Evolutionary conservation across 2,888 invertebrate species (phyloP), one percentile per base, ranked within the genome.

Genomic region (Acanthopleura granulata): DNA sequence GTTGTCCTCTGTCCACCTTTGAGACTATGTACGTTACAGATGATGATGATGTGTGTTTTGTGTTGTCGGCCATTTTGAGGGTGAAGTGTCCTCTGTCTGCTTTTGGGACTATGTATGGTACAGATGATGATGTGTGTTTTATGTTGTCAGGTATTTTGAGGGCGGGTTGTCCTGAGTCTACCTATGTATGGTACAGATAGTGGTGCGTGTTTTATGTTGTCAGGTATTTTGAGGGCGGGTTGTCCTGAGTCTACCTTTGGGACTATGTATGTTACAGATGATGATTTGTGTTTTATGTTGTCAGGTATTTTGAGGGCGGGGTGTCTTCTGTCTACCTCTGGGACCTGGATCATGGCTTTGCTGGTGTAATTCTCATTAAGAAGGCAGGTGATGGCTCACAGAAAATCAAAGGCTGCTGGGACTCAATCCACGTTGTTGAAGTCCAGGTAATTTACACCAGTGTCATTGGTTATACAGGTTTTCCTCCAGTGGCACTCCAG

Each of bases 381-480:
- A 99, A 99, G 92, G 97, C 97, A 0, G 99, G 98, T 0, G 98
- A 99, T 91, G 98, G 98, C 22, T 97, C 97, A 61, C 97, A 97
- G 92, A 98, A 97, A 92, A 99, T 99, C 86, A 98, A 98, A 79
- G 99, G 99, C 0, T 99, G 99, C 91, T 99, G 99, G 99, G 99
- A 99, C 91, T 99, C 99, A 0, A 98, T 99, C 88, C 99, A 99
- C 89, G 99, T 99, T 0, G 97, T 99, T 22, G 99, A 99, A 92
- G 98, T 99, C 0, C 96, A 91, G 87, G 92, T 92, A 84, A 69
- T 6, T 3, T 40, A 40, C n/a, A n/a, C n/a, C n/a, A n/a, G n/a
- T n/a, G n/a, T n/a, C n/a, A n/a, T n/a, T n/a, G n/a, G n/a, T n/a
- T n/a, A n/a, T n/a, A n/a, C n/a, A n/a, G n/a, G n/a, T n/a, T n/a